Evolutionary conservation across 2,797 vertebrate species (phyloP).

Genomic region (Eulemur albifrons): DNA sequence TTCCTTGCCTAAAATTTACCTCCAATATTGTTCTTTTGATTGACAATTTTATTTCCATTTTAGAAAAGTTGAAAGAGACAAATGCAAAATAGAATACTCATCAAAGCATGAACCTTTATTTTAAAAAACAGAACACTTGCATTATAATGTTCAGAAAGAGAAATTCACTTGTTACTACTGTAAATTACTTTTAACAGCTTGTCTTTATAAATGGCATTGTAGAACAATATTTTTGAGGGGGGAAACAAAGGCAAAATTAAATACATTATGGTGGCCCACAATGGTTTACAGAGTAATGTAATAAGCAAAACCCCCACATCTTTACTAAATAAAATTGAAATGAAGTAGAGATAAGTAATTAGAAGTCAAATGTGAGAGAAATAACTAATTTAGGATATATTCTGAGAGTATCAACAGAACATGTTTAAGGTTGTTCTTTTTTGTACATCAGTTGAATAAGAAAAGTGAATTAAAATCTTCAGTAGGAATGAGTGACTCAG

Average conservation of each 20-base stretch:
- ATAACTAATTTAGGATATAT: constrained; percentile 55
- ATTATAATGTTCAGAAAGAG: constrained; percentile 42
- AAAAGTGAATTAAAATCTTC: constrained; percentile 50
- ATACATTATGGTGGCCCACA: constrained; percentile 50
- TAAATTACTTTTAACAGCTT: constrained; percentile 43
- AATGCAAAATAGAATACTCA: constrained; percentile 34
- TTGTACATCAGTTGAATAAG: constrained; percentile 10
- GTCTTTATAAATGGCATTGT: constrained; percentile 47
- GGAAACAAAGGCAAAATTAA: constrained; percentile 64
- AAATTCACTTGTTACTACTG: constrained; percentile 44
- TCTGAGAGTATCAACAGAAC: constrained; percentile 12
- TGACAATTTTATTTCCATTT: constrained; percentile 65
- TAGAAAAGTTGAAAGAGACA: constrained; percentile 44
- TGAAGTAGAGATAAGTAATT: constrained; percentile 53
- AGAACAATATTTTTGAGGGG: constrained; percentile 54
- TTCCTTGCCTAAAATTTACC: constrained; percentile 44
- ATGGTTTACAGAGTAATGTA: constrained; percentile 48
- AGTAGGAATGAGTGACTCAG: constrained; percentile 14
- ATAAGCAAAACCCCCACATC: background rate
- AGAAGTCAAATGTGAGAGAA: constrained; percentile 73
- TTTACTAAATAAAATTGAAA: constrained; percentile 62
- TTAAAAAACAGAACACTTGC: constrained; percentile 35
- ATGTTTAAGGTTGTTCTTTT: constrained; percentile 50
- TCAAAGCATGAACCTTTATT: constrained; percentile 45
- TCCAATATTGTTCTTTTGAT: constrained; percentile 62